phyloP scores from a whole-genome alignment of 2,888 invertebrate genomes.

The Acanthopleura granulata region DNA sequence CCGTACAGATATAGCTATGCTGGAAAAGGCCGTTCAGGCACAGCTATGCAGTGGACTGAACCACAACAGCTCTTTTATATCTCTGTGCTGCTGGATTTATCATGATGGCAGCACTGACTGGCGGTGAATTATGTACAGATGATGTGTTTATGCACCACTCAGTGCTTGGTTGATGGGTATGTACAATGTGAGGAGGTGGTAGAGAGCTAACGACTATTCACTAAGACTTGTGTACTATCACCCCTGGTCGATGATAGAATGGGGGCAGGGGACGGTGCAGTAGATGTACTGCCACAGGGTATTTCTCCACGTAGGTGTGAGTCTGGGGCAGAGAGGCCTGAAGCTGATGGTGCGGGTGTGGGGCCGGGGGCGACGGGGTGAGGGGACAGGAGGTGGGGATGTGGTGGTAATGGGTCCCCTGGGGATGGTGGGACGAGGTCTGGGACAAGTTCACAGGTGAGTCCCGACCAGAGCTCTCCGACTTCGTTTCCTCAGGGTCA shows the following conservation, averaged over 20 bases:
- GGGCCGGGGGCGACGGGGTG: slow-evolving; percentile 16
- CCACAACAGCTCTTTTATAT: too few relatives aligned
- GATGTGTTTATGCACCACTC: slow-evolving; percentile 16
- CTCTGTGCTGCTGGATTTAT: too few relatives aligned
- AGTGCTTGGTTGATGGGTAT: neutral
- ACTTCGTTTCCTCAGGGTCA: slow-evolving; percentile 52
- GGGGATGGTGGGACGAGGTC: neutral
- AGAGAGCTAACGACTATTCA: neutral
- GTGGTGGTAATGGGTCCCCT: neutral
- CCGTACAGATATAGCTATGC: too few relatives aligned
- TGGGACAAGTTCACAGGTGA: slow-evolving; percentile 38
- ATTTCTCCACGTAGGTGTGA: slow-evolving; percentile 43
- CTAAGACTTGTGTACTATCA: slow-evolving; percentile 62
- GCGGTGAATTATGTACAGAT: neutral
- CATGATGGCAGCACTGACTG: neutral
- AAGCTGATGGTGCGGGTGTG: slow-evolving; percentile 24
- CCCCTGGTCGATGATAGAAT: slow-evolving; percentile 56
- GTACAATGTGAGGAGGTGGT: too few relatives aligned
- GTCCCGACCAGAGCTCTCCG: slow-evolving; percentile 49
- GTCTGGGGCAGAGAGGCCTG: slow-evolving; percentile 31
- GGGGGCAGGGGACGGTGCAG: slow-evolving; percentile 51
- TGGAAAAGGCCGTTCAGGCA: too few relatives aligned
- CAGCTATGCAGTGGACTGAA: too few relatives aligned
- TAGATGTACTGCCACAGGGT: slow-evolving; percentile 51
- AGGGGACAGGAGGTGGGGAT: slow-evolving; percentile 4